These are phyloP conservation scores for Borostomias antarcticus DNA, from an alignment of 2,797 vertebrate genomes.

Conservation along the genomic window DNA sequence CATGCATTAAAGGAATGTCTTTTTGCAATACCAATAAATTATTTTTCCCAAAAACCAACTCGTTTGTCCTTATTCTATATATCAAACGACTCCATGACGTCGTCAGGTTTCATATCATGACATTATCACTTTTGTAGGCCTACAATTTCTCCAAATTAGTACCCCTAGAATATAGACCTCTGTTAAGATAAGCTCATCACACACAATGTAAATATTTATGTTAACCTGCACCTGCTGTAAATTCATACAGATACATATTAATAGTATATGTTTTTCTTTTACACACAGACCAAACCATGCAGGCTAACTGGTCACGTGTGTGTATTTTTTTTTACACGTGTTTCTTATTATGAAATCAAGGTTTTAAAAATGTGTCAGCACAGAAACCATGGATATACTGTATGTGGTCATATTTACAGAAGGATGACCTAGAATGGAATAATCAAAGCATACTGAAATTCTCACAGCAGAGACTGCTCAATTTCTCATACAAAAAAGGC, in stretches of 20 bases:
- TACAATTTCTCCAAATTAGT: not conserved
- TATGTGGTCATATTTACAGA: too few relatives aligned
- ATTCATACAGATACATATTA: too few relatives aligned
- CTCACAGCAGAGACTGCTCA: slow-evolving; percentile 5
- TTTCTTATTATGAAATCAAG: not conserved
- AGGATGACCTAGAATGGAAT: not conserved
- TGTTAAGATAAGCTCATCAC: too few relatives aligned
- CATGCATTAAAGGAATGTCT: slow-evolving; percentile 39
- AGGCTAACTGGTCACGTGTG: not conserved
- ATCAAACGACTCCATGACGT: not conserved
- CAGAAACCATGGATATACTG: not conserved
- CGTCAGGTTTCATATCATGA: too few relatives aligned
- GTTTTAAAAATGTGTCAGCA: not conserved
- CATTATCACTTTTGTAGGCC: not conserved
- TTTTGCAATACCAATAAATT: slow-evolving; percentile 64
- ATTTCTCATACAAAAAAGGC: too few relatives aligned
- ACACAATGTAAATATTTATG: too few relatives aligned
- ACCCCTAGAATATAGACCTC: too few relatives aligned
- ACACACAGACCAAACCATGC: too few relatives aligned
- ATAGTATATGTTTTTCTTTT: not conserved
- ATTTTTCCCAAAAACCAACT: slow-evolving; percentile 47
- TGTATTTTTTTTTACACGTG: too few relatives aligned
- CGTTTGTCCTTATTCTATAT: slow-evolving; percentile 39
- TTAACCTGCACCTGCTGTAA: too few relatives aligned
- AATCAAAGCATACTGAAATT: not conserved